These are phyloP conservation scores for Epizoanthus rinbou DNA, from an alignment of 92 coral and sea anemone genomes.

Conservation along the genomic window DNA sequence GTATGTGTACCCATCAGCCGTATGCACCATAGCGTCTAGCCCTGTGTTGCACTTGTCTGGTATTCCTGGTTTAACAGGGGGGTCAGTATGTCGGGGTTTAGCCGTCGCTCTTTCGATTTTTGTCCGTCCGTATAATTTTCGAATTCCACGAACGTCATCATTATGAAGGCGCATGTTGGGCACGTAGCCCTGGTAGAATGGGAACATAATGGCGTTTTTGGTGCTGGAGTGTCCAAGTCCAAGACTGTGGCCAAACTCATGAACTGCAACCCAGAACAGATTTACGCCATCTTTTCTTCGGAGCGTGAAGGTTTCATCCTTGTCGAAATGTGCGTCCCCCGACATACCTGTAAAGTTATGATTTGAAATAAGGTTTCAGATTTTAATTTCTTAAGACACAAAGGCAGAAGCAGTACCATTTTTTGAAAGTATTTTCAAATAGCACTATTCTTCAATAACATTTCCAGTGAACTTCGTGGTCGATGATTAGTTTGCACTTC, in stretches of 20 bases:
- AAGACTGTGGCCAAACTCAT: constrained; percentile 92
- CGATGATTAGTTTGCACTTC: too few relatives aligned
- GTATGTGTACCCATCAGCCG: constrained; percentile 67
- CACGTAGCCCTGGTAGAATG: constrained; percentile 78
- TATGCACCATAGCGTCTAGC: constrained; percentile 75
- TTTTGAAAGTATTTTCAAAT: too few relatives aligned
- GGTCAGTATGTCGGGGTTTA: constrained; percentile 41
- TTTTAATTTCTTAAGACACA: neutral
- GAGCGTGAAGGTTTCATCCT: constrained; percentile 77
- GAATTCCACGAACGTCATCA: constrained; percentile 90
- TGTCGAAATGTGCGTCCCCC: constrained; percentile 97
- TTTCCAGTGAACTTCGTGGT: too few relatives aligned
- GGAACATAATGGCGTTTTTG: constrained; percentile 82
- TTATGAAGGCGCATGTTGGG: constrained; percentile 63
- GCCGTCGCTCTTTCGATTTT: constrained; percentile 28
- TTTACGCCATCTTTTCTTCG: constrained; percentile 59
- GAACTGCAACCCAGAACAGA: constrained; percentile 88
- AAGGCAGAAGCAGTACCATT: too few relatives aligned
- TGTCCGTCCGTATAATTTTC: constrained; percentile 74
- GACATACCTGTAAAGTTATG: constrained; percentile 51
- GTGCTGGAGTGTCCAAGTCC: constrained; percentile 88
- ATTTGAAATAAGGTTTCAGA: neutral
- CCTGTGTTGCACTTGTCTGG: constrained; percentile 60
- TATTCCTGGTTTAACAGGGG: constrained; percentile 58
- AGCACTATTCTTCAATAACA: too few relatives aligned